Evolutionary conservation across 1,140 invertebrate species (phyloP).

Genomic region (Hesperophylax magnus): DNA sequence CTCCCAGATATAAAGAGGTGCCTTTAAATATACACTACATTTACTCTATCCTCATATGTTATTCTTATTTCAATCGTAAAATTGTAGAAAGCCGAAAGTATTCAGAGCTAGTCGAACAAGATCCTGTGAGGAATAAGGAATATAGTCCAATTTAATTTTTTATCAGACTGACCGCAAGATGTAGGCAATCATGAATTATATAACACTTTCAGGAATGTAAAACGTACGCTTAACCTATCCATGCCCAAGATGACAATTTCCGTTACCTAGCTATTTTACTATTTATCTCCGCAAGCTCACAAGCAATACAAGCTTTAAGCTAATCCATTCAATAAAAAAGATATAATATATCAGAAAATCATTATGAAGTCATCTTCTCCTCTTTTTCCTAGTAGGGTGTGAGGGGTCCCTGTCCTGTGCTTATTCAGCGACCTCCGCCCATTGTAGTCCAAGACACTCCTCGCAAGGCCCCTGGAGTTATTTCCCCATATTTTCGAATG

Average conservation of each 20-base stretch:
- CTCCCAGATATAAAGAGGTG: neutral
- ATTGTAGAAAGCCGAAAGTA: neutral
- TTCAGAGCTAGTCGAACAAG: neutral
- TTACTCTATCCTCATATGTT: neutral
- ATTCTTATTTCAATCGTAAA: slow-evolving; percentile 3
- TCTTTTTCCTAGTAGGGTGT: no score
- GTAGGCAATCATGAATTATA: slow-evolving; percentile 11
- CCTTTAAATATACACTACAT: neutral
- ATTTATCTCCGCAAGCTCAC: no score
- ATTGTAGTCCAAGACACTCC: no score
- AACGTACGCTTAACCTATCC: neutral
- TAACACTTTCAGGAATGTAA: neutral
- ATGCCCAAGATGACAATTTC: neutral
- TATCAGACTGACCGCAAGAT: slow-evolving; percentile 39
- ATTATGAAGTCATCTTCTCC: no score
- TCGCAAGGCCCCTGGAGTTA: no score
- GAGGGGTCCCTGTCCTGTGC: no score
- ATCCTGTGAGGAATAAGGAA: slow-evolving; percentile 12
- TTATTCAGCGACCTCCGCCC: no score
- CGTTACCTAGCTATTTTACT: no score
- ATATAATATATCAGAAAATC: no score
- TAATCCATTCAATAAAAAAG: no score
- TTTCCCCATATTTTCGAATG: no score
- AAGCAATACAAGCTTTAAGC: no score
- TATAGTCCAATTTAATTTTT: slow-evolving; percentile 37